These are phyloP conservation scores for Chelon auratus DNA, from an alignment of 2,797 vertebrate genomes.

Conservation along the genomic window DNA sequence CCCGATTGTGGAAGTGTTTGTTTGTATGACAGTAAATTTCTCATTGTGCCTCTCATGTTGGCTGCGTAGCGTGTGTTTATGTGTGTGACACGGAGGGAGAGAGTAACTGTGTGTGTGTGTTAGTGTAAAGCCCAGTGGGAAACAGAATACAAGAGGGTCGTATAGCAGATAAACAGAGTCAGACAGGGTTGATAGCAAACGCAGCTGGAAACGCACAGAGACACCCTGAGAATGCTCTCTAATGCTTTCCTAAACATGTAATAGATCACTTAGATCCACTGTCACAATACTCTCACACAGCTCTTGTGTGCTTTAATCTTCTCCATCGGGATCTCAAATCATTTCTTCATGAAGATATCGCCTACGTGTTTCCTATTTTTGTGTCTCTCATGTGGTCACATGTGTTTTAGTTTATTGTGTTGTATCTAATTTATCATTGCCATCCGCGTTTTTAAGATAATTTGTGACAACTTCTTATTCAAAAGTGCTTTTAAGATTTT, in stretches of 20 bases:
- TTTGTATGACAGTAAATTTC: constrained; percentile 77
- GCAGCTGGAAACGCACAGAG: constrained; percentile 73
- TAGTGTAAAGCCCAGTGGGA: constrained; percentile 72
- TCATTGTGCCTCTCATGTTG: constrained; percentile 63
- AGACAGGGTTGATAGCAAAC: constrained; percentile 70
- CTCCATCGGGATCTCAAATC: constrained; percentile 35
- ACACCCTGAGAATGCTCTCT: constrained; percentile 73
- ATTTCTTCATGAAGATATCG: constrained; percentile 1
- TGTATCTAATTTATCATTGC: background rate
- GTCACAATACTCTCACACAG: constrained; percentile 49
- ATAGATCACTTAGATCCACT: constrained; percentile 76
- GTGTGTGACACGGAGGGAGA: constrained; percentile 18
- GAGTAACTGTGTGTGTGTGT: constrained; percentile 17
- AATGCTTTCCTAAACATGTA: constrained; percentile 77
- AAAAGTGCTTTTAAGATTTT: constrained; percentile 19
- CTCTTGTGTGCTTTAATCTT: constrained; percentile 44
- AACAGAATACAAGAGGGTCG: constrained; percentile 58
- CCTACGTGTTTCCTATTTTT: background rate
- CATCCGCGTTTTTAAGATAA: constrained; percentile 18
- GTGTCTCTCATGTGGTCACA: background rate
- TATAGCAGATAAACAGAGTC: constrained; percentile 75
- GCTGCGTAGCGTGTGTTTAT: constrained; percentile 33
- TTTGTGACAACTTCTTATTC: constrained; percentile 7
- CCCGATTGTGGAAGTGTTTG: constrained; percentile 71
- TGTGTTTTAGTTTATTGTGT: background rate